Percentiles rank a stretch among this genome's conserved stretches.
Conservation (phyloP, 2,888 invertebrate species). For the Beris morrisii region DNA sequence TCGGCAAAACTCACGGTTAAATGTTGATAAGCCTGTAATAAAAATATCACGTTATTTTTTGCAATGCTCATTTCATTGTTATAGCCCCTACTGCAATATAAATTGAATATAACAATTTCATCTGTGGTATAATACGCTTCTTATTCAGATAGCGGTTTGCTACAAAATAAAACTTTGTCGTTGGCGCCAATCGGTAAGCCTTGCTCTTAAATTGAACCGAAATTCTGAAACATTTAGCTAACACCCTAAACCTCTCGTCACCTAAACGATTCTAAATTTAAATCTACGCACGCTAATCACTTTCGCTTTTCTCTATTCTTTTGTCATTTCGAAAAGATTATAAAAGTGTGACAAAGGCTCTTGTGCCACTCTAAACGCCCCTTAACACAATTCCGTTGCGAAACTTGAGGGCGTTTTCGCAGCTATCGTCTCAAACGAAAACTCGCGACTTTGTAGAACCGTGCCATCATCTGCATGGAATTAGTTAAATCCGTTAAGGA, state of each 20-base stretch:
- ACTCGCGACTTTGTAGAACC: neutral
- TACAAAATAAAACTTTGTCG: too few species aligned
- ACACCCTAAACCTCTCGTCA: conserved; percentile 2
- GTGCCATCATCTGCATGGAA: conserved; percentile 3
- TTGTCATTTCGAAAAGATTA: neutral
- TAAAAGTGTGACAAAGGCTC: conserved; percentile 26
- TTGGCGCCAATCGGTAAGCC: too few species aligned
- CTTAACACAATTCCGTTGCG: conserved; percentile 21
- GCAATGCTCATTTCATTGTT: too few species aligned
- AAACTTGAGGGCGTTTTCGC: neutral
- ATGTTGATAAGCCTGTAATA: too few species aligned
- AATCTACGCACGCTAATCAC: conserved; percentile 27
- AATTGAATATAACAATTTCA: too few species aligned
- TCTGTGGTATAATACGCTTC: too few species aligned
- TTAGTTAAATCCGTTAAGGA: conserved; percentile 30
- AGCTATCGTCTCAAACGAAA: neutral
- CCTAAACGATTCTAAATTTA: conserved; percentile 18
- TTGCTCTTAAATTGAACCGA: neutral
- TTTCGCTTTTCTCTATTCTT: conserved; percentile 16
- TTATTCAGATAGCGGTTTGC: too few species aligned
- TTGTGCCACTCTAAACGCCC: conserved; percentile 20
- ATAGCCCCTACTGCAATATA: too few species aligned
- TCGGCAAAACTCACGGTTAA: too few species aligned
- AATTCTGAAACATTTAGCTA: conserved; percentile 1
- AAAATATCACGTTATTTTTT: too few species aligned